Evolutionary conservation across 2,888 invertebrate species (phyloP).

Genomic region (Tipula helvola): DNA sequence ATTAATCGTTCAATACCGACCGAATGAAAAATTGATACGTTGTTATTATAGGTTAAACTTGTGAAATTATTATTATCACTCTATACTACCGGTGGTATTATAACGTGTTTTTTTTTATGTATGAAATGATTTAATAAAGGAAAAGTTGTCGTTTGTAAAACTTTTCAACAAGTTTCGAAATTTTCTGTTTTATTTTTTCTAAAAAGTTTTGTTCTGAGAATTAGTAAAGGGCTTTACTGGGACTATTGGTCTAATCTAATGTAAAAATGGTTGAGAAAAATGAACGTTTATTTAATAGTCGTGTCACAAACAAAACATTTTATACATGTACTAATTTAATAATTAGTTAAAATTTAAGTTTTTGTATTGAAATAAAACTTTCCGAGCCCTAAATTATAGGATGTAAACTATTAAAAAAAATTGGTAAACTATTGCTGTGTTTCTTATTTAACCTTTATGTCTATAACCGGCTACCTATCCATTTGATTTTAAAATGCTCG

Average conservation of each 20-base stretch:
- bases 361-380: no score
- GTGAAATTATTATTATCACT: neutral
- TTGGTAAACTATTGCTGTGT: no score
- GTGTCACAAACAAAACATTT: neutral
- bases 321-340: neutral
- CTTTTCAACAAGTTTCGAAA: neutral
- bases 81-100: neutral
- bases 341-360: neutral
- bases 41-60: neutral
- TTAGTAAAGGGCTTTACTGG: neutral
- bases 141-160: neutral
- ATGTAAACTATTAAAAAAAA: no score
- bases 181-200: neutral
- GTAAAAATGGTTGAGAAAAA: neutral
- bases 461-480: no score
- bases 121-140: neutral
- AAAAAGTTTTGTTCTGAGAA: neutral
- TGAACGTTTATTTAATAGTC: neutral
- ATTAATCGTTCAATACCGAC: neutral
- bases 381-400: no score
- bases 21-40: neutral
- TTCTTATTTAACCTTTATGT: no score
- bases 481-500: no score
- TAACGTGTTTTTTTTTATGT: neutral
- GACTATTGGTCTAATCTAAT: neutral